Conservation (phyloP, 2,113 vertebrate species). For the Perca schrenkii region DNA sequence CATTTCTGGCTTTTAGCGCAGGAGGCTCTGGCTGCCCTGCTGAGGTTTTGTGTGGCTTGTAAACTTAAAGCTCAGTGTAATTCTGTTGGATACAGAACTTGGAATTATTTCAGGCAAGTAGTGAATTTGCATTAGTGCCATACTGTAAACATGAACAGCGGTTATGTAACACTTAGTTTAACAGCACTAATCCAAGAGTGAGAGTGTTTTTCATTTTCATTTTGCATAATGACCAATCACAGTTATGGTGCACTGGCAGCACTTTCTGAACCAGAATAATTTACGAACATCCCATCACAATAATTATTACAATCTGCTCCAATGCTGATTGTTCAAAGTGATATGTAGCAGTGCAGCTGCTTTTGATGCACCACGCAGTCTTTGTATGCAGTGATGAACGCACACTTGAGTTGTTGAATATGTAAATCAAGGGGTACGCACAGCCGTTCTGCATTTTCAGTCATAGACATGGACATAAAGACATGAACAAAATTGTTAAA, state of each 20-base stretch:
- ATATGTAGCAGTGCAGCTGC: constrained; percentile 4
- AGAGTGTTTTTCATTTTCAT: not conserved
- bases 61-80: not conserved
- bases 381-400: constrained; percentile 21
- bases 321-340: constrained; percentile 16
- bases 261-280: not conserved
- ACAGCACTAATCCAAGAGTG: not conserved
- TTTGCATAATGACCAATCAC: not conserved
- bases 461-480: not conserved
- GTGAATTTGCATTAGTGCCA: not conserved
- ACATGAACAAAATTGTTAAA: not conserved
- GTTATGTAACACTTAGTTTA: not conserved
- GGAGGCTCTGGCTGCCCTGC: not conserved
- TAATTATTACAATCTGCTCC: constrained; percentile 10
- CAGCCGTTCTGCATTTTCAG: not conserved
- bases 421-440: constrained; percentile 9
- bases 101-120: not conserved
- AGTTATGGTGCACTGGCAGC: not conserved
- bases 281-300: constrained; percentile 23
- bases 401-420: constrained; percentile 23
- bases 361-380: not conserved
- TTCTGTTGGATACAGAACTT: not conserved
- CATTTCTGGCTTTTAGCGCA: not conserved
- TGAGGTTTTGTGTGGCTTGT: not conserved
- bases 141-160: not conserved